phyloP scores from a whole-genome alignment of 2,888 invertebrate species.

The Platycheirus albimanus region DNA sequence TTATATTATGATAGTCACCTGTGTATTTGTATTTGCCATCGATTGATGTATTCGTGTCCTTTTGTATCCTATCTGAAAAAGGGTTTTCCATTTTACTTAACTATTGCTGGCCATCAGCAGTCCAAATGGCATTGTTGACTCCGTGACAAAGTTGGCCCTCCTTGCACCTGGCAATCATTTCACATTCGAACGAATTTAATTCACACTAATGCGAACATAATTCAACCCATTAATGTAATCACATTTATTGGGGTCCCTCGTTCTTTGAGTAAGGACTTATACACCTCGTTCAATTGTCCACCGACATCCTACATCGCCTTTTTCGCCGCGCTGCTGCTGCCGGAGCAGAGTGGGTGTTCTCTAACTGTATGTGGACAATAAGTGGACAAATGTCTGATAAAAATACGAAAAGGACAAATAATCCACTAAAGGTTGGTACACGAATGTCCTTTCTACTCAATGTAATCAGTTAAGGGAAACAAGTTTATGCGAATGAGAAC shows the following conservation, averaged over 20 bases:
- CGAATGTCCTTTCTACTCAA: conserved; percentile 62
- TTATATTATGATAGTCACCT: too few species aligned
- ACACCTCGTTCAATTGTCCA: too few species aligned
- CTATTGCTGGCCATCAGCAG: conserved; percentile 19
- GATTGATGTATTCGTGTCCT: conserved; percentile 34
- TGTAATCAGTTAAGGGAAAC: conserved; percentile 67
- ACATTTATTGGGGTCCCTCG: conserved; percentile 76
- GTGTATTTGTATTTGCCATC: conserved; percentile 31
- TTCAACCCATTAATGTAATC: conserved; percentile 82
- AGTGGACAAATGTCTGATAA: conserved; percentile 43
- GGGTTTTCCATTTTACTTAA: conserved; percentile 29
- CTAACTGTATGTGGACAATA: conserved; percentile 19
- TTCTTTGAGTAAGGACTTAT: conserved; percentile 13
- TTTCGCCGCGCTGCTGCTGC: conserved; percentile 14
- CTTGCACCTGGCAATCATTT: conserved; percentile 74
- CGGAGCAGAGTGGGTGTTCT: conserved; percentile 59
- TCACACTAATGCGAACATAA: conserved; percentile 82
- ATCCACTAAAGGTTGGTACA: conserved; percentile 36
- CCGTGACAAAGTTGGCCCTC: conserved; percentile 70
- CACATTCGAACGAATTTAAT: conserved; percentile 80
- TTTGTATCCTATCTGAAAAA: conserved; percentile 27
- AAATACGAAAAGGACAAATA: conserved; percentile 57
- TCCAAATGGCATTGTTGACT: conserved; percentile 68
- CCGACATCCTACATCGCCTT: too few species aligned
- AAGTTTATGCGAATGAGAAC: conserved; percentile 69